phyloP scores from a whole-genome alignment of 2,113 vertebrate genomes.

The Phalacrocorax brasilianus region DNA sequence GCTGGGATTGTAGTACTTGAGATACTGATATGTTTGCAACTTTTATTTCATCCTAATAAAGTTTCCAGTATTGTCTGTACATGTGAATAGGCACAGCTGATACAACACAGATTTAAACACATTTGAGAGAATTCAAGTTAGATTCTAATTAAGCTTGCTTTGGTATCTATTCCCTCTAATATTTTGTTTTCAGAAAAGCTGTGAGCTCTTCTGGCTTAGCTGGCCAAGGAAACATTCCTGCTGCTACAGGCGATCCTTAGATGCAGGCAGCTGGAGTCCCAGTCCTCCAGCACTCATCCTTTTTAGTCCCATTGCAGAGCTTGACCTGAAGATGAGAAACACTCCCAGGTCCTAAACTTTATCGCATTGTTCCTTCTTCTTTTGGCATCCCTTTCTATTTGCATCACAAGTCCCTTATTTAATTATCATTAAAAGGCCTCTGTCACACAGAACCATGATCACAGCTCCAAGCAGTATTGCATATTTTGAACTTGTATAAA shows the following conservation, averaged over 20 bases:
- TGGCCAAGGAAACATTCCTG: background rate
- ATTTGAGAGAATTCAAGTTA: background rate
- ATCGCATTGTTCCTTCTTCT: background rate
- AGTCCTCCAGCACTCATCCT: background rate
- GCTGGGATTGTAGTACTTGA: background rate
- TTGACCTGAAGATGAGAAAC: background rate
- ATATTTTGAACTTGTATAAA: slow-evolving; percentile 3
- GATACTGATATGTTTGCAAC: background rate
- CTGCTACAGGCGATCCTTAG: background rate
- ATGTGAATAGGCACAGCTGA: background rate
- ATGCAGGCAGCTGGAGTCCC: background rate
- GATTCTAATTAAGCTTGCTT: background rate
- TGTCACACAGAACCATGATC: background rate
- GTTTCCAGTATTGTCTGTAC: background rate
- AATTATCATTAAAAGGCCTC: background rate
- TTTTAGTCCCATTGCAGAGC: background rate
- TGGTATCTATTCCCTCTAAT: background rate
- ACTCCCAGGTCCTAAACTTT: background rate
- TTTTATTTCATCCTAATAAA: background rate
- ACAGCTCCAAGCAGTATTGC: slow-evolving; percentile 19
- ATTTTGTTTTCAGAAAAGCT: background rate
- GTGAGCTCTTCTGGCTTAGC: background rate
- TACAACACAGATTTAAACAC: background rate
- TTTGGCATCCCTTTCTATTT: background rate
- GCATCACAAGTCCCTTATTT: background rate